A percentile compares a stretch with the other conserved stretches of the same genome.
These are phyloP conservation scores for Prosapia bicincta DNA, from an alignment of 2,888 invertebrate species.

Conservation along the genomic window DNA sequence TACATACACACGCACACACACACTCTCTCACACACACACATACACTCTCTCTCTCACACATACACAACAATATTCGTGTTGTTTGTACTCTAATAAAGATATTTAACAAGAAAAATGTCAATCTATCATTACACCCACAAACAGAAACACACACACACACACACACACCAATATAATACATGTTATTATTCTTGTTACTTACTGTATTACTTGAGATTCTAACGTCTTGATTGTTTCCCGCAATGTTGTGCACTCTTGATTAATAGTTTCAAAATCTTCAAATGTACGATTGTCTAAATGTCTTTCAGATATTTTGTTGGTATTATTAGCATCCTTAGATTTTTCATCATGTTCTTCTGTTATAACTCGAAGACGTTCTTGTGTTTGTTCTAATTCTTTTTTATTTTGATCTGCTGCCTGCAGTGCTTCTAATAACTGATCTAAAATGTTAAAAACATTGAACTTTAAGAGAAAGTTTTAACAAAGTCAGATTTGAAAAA, in stretches of 20 bases:
- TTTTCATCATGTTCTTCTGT: not conserved
- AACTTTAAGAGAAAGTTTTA: no score
- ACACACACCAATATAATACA: no score
- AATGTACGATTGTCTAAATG: slow-evolving; percentile 29
- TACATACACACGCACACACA: no score
- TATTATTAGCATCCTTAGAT: not conserved
- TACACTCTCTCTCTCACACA: no score
- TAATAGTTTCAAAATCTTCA: slow-evolving; percentile 31
- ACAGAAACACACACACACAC: no score
- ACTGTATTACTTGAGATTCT: slow-evolving; percentile 33
- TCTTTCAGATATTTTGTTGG: not conserved
- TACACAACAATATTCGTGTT: no score
- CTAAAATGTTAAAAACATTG: slow-evolving; percentile 11
- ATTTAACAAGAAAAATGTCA: no score
- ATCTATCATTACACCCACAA: no score
- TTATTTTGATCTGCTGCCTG: slow-evolving; percentile 50
- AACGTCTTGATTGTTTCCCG: slow-evolving; percentile 26
- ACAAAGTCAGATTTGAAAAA: no score
- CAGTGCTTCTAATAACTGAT: slow-evolving; percentile 43
- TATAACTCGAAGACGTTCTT: slow-evolving; percentile 44
- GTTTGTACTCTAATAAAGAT: no score
- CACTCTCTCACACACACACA: no score
- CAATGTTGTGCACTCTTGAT: slow-evolving; percentile 30
- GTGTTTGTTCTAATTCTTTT: slow-evolving; percentile 51
- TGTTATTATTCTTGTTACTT: no score